Conservation (phyloP, 1,140 invertebrate species). For the Caenorhabditis briggsae region DNA sequence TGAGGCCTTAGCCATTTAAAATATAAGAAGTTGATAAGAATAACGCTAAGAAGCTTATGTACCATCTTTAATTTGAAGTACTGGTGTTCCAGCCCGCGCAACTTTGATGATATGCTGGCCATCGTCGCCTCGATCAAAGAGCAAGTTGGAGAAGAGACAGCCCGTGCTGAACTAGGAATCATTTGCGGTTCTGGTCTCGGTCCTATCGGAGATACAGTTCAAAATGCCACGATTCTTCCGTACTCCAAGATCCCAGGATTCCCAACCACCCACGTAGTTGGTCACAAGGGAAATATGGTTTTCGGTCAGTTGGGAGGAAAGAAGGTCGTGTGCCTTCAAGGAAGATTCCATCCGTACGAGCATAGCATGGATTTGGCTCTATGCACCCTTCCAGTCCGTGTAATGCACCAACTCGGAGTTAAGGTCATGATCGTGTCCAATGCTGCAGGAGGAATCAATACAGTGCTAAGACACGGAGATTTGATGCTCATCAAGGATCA, state of each 20-base stretch:
- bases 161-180: slow-evolving; percentile 68
- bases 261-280: slow-evolving; percentile 69
- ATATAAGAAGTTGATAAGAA: not conserved
- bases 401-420: slow-evolving; percentile 75
- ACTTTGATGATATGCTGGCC: slow-evolving; percentile 72
- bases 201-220: slow-evolving; percentile 69
- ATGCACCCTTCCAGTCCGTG: slow-evolving; percentile 74
- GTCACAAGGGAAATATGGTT: slow-evolving; percentile 76
- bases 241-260: slow-evolving; percentile 75
- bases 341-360: slow-evolving; percentile 77
- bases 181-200: slow-evolving; percentile 77
- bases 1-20: not conserved
- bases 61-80: not conserved
- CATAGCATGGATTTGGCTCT: slow-evolving; percentile 76
- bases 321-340: slow-evolving; percentile 75
- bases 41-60: not conserved
- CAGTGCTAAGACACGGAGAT: slow-evolving; percentile 75
- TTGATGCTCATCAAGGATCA: slow-evolving; percentile 79
- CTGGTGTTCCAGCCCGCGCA: slow-evolving; percentile 69
- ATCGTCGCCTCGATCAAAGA: slow-evolving; percentile 67
- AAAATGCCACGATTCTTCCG: slow-evolving; percentile 70
- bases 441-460: slow-evolving; percentile 78
- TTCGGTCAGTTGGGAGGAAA: slow-evolving; percentile 73
- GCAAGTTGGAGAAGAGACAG: slow-evolving; percentile 56
- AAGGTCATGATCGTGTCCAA: slow-evolving; percentile 75